phyloP scores from a whole-genome alignment of 2,888 invertebrate species.

The Siphlonurus alternatus region DNA sequence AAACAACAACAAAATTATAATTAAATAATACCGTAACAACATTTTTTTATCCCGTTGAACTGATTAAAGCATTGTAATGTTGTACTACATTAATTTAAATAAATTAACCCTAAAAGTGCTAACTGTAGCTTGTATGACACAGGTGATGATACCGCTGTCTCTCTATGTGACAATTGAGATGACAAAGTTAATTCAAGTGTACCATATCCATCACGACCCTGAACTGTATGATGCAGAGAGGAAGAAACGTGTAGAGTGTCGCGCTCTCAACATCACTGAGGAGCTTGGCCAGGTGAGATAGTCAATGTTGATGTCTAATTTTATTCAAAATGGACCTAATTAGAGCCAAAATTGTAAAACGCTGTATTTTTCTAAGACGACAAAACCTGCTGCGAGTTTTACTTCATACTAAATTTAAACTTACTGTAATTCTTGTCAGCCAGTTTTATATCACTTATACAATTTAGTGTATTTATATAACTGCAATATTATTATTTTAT shows the following conservation, averaged over 20 bases:
- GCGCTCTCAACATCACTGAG: conserved; percentile 92
- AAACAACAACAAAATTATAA: too few relatives aligned
- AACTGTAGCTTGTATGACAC: conserved; percentile 21
- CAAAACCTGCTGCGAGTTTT: too few relatives aligned
- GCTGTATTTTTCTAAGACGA: too few relatives aligned
- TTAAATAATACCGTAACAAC: too few relatives aligned
- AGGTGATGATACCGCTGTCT: conserved; percentile 93
- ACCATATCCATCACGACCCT: conserved; percentile 81
- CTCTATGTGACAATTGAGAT: conserved; percentile 94
- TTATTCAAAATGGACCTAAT: neutral
- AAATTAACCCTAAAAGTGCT: too few relatives aligned
- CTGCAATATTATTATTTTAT: too few relatives aligned
- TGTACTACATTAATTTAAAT: too few relatives aligned
- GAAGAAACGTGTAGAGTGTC: conserved; percentile 71
- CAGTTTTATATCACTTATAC: too few relatives aligned
- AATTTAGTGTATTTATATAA: too few relatives aligned
- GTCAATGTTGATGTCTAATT: neutral
- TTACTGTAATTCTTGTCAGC: neutral
- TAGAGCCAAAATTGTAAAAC: too few relatives aligned
- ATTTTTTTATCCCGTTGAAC: too few relatives aligned
- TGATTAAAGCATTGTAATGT: too few relatives aligned
- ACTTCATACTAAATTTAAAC: neutral
- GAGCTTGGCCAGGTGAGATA: conserved; percentile 83
- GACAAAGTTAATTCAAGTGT: conserved; percentile 89
- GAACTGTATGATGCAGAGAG: conserved; percentile 72